These are phyloP conservation scores for Donacobius atricapilla DNA, from an alignment of 2,113 vertebrate genomes.

Conservation along the genomic window DNA sequence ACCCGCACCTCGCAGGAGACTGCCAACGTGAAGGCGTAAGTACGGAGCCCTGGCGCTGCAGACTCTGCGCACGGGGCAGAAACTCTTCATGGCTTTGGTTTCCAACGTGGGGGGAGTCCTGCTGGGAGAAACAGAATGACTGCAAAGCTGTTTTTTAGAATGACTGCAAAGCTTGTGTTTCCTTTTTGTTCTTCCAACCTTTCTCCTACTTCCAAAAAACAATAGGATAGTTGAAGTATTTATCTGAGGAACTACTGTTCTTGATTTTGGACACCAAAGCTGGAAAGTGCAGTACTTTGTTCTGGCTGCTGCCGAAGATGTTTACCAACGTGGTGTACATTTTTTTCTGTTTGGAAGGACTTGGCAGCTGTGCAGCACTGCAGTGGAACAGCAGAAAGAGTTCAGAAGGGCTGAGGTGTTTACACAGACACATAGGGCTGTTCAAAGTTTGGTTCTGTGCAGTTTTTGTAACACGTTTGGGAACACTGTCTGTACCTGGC, in stretches of 20 bases:
- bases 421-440: neutral
- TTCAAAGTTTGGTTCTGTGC: neutral
- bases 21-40: constrained; percentile 97
- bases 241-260: neutral
- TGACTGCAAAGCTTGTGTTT: neutral
- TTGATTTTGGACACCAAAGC: neutral
- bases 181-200: rapidly evolving
- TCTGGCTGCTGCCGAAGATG: neutral
- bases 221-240: neutral
- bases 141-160: neutral
- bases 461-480: neutral
- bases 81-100: rapidly evolving
- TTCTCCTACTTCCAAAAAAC: neutral
- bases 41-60: rapidly evolving
- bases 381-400: neutral
- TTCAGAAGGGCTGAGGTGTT: neutral
- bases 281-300: neutral
- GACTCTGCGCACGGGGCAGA: rapidly evolving
- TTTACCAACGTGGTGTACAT: neutral
- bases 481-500: neutral
- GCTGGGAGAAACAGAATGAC: neutral
- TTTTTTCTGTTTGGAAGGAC: neutral
- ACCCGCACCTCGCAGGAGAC: constrained; percentile 95
- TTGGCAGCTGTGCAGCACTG: constrained; percentile 31
- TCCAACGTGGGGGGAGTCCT: rapidly evolving